Evolutionary conservation across 1,140 invertebrate genomes (phyloP), one percentile per base, ranked within the genome.

Genomic region (Zeugodacus cucurbitae): DNA sequence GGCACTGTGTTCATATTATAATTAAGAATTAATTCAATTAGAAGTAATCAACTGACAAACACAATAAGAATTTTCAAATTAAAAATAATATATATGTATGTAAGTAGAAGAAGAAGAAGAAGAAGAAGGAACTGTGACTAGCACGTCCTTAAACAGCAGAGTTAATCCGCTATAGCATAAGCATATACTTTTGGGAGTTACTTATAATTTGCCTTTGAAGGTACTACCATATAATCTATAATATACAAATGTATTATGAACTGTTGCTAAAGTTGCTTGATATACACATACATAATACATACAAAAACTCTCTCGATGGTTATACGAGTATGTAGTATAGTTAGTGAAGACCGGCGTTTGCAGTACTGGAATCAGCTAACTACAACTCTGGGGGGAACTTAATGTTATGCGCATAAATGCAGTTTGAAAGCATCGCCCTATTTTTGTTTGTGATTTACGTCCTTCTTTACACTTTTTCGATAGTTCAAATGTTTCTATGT

Each of bases 1-100:
- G 92, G 92, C 92, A 93, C 92, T 93, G 92, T 93, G 92, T 93
- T 93, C 92, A 91, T 93, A 92, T 93, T 93, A 93, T 90, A 93
- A 88, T 92, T 93, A 93, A 93, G 92, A 90, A 92, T 91, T 88
- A 88, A 87, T 88, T 10, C n/a, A 82, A 82, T 82, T 48, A 48
- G 48, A 48, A 48, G 74, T 82, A 82, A 82, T 82, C 74, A 82
- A 74, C 32, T 67, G 82, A 85, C 82, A 85, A 67, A 82, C 59
- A 86, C 44, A 88, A 44, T 86, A 62, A 41, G 62, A 88, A 70
- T 57, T 58, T 58, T 54, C 10, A 62, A 62, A 62, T 62, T 32
- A 86, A 58, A 32, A 29, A 22, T 17, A 82, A n/a, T 44, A 48
- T 48, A 29, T 86, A 86, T 26, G 29, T 86, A 86, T 82, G 44